Base-by-base conservation (phyloP, 1,140 invertebrate genomes). In the Aphaenogaster floridana region DNA sequence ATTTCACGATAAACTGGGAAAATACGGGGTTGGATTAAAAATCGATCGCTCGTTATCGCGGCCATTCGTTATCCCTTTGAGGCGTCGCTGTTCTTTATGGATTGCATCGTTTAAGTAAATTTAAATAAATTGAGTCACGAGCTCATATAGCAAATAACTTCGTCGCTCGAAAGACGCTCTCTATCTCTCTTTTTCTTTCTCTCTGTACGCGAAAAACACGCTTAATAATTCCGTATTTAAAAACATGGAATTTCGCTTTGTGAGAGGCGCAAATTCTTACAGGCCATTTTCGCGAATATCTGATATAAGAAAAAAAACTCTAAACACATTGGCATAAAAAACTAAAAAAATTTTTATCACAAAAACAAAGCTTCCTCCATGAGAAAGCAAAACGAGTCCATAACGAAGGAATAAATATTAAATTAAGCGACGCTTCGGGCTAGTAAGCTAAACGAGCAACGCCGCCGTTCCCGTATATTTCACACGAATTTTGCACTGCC, bases 161-260 rank as follows among this genome's bases (percentile, higher is more conserved):
- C 7, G 45, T 72, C n/a, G n/a, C 79, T 48, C 68, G 68, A 74
- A 42, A 61, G 36, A 59, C 64, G 36, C 17, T 68, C 17, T 52
- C 9, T 17, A 13, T 11, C 8, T 69, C 17, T 42, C 36, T 66
- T n/a, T 21, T 21, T 45, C 64, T 48, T 42, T 21, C 64, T 79
- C 59, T 21, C 48, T 54, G 13, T 54, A 39, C 36, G 63, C 42
- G 15, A 68, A 36, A 68, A 21, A 8, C 54, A 42, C 28, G 68
- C 45, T 84, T 76, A 84, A 84, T 84, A 76, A 84, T 84, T 84
- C 34, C 34, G 80, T 76, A 84, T 84, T 84, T 84, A 84, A 84
- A 84, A 84, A 84, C 80, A 84, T 84, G 69, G 80, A 84, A 84
- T 84, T 76, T 63, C 66, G 42, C 80, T 84, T 84, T 84, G 69